A percentile compares a stretch with the other conserved stretches of the same genome.
Evolutionary conservation across 2,888 invertebrate species (phyloP).

Genomic region (Nudaria mundana): DNA sequence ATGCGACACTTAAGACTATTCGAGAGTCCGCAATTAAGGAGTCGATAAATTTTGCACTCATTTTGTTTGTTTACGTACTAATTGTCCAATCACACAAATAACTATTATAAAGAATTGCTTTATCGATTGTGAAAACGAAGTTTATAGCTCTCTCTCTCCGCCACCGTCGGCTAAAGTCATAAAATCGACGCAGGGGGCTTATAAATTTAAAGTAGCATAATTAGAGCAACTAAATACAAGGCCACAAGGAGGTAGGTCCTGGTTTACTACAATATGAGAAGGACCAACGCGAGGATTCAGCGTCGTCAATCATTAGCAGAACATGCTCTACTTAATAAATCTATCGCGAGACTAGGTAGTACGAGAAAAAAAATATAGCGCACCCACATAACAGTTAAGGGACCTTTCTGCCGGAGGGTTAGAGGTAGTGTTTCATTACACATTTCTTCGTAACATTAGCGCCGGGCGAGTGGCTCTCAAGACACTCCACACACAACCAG

Average conservation of each 20-base stretch:
- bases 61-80: constrained; percentile 18
- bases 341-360: constrained; percentile 45
- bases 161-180: constrained; percentile 38
- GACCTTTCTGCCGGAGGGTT: constrained; percentile 37
- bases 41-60: too few species aligned
- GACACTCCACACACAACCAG: constrained; percentile 60
- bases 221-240: constrained; percentile 43
- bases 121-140: constrained; percentile 20
- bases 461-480: constrained; percentile 50
- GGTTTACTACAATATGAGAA: constrained; percentile 16
- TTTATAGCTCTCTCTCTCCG: constrained; percentile 28
- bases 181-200: constrained; percentile 56
- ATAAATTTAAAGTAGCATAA: constrained; percentile 43
- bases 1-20: too few species aligned
- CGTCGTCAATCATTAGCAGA: constrained; percentile 24
- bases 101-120: constrained; percentile 16
- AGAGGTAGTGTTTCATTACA: constrained; percentile 61
- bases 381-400: constrained; percentile 36
- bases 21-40: too few species aligned
- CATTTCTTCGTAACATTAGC: constrained; percentile 62
- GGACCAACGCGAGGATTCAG: constrained; percentile 63
- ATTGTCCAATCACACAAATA: constrained; percentile 15
- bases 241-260: constrained; percentile 17
- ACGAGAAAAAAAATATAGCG: constrained; percentile 44
- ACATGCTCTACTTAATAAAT: constrained; percentile 25